phyloP scores from a whole-genome alignment of 2,113 vertebrate species.

The Alouatta palliata region DNA sequence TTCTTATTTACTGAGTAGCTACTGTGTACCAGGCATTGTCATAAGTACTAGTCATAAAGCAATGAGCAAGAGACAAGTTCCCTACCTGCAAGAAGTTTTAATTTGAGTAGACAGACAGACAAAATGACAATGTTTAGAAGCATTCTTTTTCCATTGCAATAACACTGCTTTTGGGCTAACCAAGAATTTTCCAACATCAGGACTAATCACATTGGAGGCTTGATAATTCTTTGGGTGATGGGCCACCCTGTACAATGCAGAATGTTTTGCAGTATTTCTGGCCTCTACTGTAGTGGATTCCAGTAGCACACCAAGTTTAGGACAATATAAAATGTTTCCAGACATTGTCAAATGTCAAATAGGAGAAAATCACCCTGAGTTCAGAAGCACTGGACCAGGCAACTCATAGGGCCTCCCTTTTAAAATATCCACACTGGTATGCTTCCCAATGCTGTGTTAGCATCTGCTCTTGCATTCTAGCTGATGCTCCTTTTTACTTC shows the following conservation, averaged over 20 bases:
- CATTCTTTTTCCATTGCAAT: background rate
- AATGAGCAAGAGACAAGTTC: background rate
- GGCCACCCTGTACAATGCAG: background rate
- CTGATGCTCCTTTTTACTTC: background rate
- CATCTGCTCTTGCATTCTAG: background rate
- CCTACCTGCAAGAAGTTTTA: background rate
- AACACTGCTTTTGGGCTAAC: background rate
- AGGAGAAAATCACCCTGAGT: background rate
- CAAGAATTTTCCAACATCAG: background rate
- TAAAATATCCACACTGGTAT: background rate
- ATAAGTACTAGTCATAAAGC: background rate
- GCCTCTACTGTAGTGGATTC: background rate
- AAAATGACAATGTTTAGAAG: background rate
- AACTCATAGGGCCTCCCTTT: background rate
- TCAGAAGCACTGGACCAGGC: background rate
- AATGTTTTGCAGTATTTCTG: background rate
- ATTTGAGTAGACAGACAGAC: background rate
- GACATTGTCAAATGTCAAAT: background rate
- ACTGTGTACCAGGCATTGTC: background rate
- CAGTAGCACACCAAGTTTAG: background rate
- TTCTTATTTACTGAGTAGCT: background rate
- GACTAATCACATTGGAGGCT: background rate
- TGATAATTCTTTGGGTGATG: background rate
- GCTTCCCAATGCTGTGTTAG: background rate
- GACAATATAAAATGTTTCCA: background rate